Conservation (phyloP, 1,140 invertebrate species). For the Trichogramma pretiosum region DNA sequence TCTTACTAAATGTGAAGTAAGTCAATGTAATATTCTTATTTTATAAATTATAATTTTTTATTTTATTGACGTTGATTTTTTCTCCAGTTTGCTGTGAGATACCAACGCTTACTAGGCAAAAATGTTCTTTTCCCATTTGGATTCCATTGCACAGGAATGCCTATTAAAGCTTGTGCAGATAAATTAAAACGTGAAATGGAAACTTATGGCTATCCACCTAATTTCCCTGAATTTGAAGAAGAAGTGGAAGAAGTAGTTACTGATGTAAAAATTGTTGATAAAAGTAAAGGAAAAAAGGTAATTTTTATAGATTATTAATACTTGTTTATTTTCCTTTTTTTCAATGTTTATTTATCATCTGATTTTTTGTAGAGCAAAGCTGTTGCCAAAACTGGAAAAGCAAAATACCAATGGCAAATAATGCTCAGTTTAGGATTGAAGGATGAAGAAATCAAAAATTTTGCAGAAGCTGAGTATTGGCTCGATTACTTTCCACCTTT, state of each 20-base stretch:
- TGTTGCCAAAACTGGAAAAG: constrained; percentile 78
- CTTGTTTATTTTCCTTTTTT: too few species aligned
- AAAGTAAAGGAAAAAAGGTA: constrained; percentile 95
- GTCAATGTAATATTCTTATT: constrained; percentile 14
- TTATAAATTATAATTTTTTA: constrained; percentile 16
- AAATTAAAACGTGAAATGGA: constrained; percentile 93
- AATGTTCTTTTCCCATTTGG: constrained; percentile 94
- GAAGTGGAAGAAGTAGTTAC: constrained; percentile 46
- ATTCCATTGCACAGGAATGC: constrained; percentile 97
- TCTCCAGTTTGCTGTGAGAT: constrained; percentile 79
- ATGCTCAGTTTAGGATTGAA: constrained; percentile 87
- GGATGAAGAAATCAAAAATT: constrained; percentile 87
- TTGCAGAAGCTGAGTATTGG: constrained; percentile 90
- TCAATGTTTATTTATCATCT: too few species aligned
- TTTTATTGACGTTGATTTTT: not conserved
- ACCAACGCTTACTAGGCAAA: constrained; percentile 83
- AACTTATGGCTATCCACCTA: constrained; percentile 84
- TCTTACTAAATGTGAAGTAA: constrained; percentile 87
- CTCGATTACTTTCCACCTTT: constrained; percentile 91
- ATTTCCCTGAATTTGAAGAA: constrained; percentile 58
- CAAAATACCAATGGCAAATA: constrained; percentile 98
- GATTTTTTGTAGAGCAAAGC: constrained; percentile 90
- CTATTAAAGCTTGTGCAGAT: constrained; percentile 95
- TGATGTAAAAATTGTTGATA: constrained; percentile 74
- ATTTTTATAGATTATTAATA: constrained; percentile 1